Evolutionary conservation across 1,140 invertebrate genomes (phyloP), one percentile per base, ranked within the genome.

Genomic region (Aphis gossypii): DNA sequence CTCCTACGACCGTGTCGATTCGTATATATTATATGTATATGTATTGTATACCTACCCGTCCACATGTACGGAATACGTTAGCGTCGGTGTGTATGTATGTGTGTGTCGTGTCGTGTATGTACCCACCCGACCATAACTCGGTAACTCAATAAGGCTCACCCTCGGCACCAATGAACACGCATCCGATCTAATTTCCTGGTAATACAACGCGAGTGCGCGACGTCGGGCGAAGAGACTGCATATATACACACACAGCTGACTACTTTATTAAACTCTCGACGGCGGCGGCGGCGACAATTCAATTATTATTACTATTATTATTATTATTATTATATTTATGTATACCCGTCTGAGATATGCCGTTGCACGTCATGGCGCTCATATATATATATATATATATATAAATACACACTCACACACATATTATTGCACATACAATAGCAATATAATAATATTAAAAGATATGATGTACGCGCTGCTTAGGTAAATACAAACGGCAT

Each of bases 141-240:
- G 91, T 92, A 92, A 92, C 91, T 92, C 91, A 84, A 92, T 92
- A 92, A 92, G 91, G 91, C 82, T 92, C 91, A 84, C 91, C 91
- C 91, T 92, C 91, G 91, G 82, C 48, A 84, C 82, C 76, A 25
- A 92, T 38, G 91, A 84, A 84, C 91, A 92, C 91, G 68, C 91
- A 84, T 92, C 91, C 48, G 76, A 92, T 92, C 91, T 92, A 84
- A 92, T 92, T 92, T 92, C 91, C 91, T 54, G 91, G 68, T 92
- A 92, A 83, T 54, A 92, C 68, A 54, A 92, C 91, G 30, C 91
- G 48, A 92, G 68, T 82, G 68, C 41, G 44, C 23, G 21, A 51
- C 48, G 46, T 25, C 18, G 48, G 25, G n/a, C n/a, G 91, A 82
- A 41, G 23, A 84, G 48, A 92, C 68, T 46, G 23, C 30, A 25